These are phyloP conservation scores for Melipona bicolor DNA, from an alignment of 2,888 invertebrate genomes.

Conservation along the genomic window DNA sequence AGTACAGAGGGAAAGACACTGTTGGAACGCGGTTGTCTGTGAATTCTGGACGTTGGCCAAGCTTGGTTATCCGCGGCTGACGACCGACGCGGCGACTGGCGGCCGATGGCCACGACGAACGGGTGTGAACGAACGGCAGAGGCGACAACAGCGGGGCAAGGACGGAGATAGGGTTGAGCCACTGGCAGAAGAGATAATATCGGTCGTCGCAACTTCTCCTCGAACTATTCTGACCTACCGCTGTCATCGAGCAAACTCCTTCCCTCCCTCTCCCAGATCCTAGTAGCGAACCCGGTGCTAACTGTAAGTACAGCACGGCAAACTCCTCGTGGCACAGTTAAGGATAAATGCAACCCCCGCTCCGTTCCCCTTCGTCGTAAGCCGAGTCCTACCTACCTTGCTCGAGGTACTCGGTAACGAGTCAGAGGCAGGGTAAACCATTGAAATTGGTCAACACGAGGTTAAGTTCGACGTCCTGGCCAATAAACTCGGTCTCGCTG, in stretches of 20 bases:
- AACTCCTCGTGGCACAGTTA: slow-evolving; percentile 67
- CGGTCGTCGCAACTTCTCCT: slow-evolving; percentile 63
- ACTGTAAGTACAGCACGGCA: slow-evolving; percentile 53
- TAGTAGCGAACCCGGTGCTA: slow-evolving; percentile 29
- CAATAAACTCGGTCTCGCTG: slow-evolving; percentile 65
- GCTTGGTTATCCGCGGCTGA: slow-evolving; percentile 64
- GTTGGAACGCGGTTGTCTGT: slow-evolving; percentile 68
- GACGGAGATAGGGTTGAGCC: slow-evolving; percentile 64
- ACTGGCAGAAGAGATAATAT: slow-evolving; percentile 69
- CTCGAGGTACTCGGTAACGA: slow-evolving; percentile 62
- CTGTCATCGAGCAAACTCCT: slow-evolving; percentile 18
- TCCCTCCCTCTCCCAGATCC: slow-evolving; percentile 22
- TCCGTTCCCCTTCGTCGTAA: slow-evolving; percentile 8
- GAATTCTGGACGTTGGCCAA: slow-evolving; percentile 76
- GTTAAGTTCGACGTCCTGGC: slow-evolving; percentile 71
- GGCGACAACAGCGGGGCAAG: slow-evolving; percentile 33
- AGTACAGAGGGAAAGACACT: slow-evolving; percentile 51
- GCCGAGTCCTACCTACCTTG: slow-evolving; percentile 32
- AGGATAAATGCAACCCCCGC: slow-evolving; percentile 56
- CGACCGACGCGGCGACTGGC: slow-evolving; percentile 1
- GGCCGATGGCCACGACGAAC: slow-evolving; percentile 53
- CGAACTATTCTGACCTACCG: slow-evolving; percentile 40
- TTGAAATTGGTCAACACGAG: slow-evolving; percentile 74
- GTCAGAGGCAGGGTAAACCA: slow-evolving; percentile 66
- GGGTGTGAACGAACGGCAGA: slow-evolving; percentile 49